Conservation (phyloP, 2,113 vertebrate genomes). For the Oryzias melastigma region DNA sequence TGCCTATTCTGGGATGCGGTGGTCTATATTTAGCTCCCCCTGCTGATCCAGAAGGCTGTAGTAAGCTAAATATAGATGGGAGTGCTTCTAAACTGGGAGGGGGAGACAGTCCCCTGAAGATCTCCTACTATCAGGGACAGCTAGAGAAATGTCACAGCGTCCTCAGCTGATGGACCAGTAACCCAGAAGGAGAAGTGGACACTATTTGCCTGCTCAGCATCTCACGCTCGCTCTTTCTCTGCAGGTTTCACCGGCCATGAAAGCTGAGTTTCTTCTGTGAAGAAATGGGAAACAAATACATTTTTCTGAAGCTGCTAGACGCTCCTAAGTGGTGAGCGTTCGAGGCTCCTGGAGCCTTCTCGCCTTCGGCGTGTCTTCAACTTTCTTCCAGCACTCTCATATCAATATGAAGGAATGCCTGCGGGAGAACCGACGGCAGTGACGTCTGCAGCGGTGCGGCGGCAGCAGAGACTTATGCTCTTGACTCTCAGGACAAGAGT, state of each 20-base stretch:
- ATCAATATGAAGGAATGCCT: constrained; percentile 36
- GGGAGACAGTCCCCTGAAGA: constrained; percentile 41
- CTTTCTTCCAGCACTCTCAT: constrained; percentile 68
- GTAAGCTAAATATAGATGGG: constrained; percentile 68
- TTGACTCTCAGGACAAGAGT: constrained; percentile 47
- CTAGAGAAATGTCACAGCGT: constrained; percentile 35
- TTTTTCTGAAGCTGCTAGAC: constrained; percentile 41
- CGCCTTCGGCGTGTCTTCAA: constrained; percentile 57
- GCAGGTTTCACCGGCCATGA: constrained; percentile 98
- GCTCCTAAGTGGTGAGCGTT: constrained; percentile 64
- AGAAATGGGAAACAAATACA: constrained; percentile 80
- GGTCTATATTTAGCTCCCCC: constrained; percentile 66
- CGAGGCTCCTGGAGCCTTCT: constrained; percentile 61
- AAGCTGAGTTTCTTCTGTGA: constrained; percentile 93
- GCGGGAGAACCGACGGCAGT: constrained; percentile 33
- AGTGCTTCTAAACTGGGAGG: constrained; percentile 20
- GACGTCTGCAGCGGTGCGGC: constrained; percentile 54
- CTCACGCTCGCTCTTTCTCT: constrained; percentile 36
- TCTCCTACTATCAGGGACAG: not conserved
- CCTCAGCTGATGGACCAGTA: constrained; percentile 55
- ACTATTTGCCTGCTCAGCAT: not conserved
- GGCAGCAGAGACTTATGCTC: constrained; percentile 58
- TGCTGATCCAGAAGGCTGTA: constrained; percentile 12
- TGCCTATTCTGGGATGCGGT: constrained; percentile 55
- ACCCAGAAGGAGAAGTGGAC: constrained; percentile 25